Base-by-base conservation (phyloP, 2,797 vertebrate genomes). In the Sebastes itinus region DNA sequence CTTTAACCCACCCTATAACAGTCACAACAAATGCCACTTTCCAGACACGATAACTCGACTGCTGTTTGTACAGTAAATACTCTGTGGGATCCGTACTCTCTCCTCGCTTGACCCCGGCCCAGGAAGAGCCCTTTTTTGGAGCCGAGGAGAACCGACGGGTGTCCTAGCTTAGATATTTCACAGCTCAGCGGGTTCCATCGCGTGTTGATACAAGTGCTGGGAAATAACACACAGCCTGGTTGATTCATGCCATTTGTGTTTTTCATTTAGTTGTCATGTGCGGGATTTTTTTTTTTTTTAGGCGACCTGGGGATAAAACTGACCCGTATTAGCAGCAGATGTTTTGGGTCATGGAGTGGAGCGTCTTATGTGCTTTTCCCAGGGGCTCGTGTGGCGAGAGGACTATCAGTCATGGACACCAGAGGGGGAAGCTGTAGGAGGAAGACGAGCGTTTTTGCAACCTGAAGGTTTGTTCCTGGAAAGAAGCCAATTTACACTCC, bases 141-240 rank as follows among this genome's bases (percentile, higher is more conserved):
- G 58, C 35, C 0, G 25, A n/a, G 74, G 58, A 59, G 42, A 87
- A 81, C 60, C 93, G 3, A 30, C 67, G 77, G 87, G 88, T 38
- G 87, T 90, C 86, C 85, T 3, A 67, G 83, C 89, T 88, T 80
- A 72, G 79, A 87, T 92, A 71, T 91, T 89, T 93, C 91, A 90
- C 94, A 92, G 89, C 92, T 93, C 92, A 60, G 89, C 67, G 3
- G 86, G 92, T 73, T 70, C 35, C 58, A 52, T 8, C 49, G 80
- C 84, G 54, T 95, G 92, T 93, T 94, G 92, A 91, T 75, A 88
- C 92, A 94, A 93, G 93, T 93, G 94, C 84, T 85, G 84, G 78
- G 84, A 89, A 88, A 92, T 64, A 92, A 89, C 87, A 90, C 7
- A n/a, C 85, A 68, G 75, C 20, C 66, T 11, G 72, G 38, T 72